These are phyloP conservation scores for Caenorhabditis zanzibari DNA, from an alignment of 2,888 invertebrate genomes.

Conservation along the genomic window DNA sequence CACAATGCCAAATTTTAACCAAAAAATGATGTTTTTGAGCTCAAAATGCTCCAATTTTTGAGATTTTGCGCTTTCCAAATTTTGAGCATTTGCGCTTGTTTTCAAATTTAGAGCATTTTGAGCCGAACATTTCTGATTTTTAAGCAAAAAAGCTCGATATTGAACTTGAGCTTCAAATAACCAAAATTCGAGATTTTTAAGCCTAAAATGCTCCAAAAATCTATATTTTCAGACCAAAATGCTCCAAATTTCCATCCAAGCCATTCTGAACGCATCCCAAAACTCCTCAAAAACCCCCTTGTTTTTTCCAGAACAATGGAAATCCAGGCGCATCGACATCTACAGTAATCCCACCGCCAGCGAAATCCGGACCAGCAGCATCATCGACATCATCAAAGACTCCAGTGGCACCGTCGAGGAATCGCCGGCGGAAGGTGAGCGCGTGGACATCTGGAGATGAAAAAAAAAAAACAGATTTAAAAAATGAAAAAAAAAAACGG, in stretches of 20 bases:
- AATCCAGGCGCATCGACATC: constrained; percentile 22
- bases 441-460: neutral
- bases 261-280: neutral
- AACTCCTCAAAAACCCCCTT: neutral
- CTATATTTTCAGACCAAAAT: too few relatives aligned
- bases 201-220: too few relatives aligned
- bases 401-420: constrained; percentile 54
- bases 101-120: neutral
- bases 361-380: constrained; percentile 33
- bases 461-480: neutral
- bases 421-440: constrained; percentile 55
- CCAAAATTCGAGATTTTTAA: too few relatives aligned
- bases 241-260: neutral
- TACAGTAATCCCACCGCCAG: constrained; percentile 21
- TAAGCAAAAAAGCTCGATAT: too few relatives aligned
- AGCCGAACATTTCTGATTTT: too few relatives aligned
- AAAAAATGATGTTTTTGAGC: too few relatives aligned
- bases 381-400: constrained; percentile 16
- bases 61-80: neutral
- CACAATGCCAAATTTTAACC: too few relatives aligned
- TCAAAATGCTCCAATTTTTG: too few relatives aligned
- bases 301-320: constrained; percentile 41
- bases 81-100: too few relatives aligned
- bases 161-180: too few relatives aligned
- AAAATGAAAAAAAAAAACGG: too few relatives aligned